Evolutionary conservation across 2,888 invertebrate genomes (phyloP).

Genomic region (Bombylius discolor): DNA sequence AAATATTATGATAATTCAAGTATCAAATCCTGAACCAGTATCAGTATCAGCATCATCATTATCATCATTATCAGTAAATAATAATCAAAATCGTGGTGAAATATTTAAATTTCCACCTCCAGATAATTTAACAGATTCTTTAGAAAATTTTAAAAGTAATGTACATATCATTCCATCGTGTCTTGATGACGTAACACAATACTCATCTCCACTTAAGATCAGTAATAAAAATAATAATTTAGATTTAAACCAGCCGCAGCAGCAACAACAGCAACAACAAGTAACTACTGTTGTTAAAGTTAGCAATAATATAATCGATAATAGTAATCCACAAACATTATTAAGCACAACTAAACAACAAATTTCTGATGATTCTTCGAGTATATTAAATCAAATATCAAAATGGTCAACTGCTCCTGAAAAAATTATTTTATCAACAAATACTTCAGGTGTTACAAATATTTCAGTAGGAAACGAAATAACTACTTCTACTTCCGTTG

Average conservation of each 20-base stretch:
- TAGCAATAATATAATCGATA: too few relatives aligned
- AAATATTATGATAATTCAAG: conserved; percentile 49
- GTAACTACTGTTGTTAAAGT: too few relatives aligned
- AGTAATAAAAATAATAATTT: too few relatives aligned
- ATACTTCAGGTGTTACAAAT: conserved; percentile 31
- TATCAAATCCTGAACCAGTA: conserved; percentile 36
- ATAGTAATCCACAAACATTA: too few relatives aligned
- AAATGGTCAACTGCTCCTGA: conserved; percentile 14
- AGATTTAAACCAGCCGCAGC: too few relatives aligned
- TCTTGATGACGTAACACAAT: not conserved
- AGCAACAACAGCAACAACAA: not conserved
- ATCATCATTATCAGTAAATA: too few relatives aligned
- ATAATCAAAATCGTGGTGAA: conserved; percentile 17
- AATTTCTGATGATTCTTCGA: too few relatives aligned
- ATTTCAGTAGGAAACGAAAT: conserved; percentile 29
- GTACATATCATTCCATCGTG: conserved; percentile 39
- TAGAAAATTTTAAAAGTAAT: conserved; percentile 32
- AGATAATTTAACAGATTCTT: conserved; percentile 15
- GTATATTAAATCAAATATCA: too few relatives aligned
- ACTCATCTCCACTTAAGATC: too few relatives aligned
- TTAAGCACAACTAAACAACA: too few relatives aligned
- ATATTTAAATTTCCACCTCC: conserved; percentile 29
- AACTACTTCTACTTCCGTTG: not conserved
- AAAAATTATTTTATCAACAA: conserved; percentile 31
- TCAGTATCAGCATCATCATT: conserved; percentile 10